Conservation (phyloP, 2,888 invertebrate genomes). For the Rotaria magnacalcarata region DNA sequence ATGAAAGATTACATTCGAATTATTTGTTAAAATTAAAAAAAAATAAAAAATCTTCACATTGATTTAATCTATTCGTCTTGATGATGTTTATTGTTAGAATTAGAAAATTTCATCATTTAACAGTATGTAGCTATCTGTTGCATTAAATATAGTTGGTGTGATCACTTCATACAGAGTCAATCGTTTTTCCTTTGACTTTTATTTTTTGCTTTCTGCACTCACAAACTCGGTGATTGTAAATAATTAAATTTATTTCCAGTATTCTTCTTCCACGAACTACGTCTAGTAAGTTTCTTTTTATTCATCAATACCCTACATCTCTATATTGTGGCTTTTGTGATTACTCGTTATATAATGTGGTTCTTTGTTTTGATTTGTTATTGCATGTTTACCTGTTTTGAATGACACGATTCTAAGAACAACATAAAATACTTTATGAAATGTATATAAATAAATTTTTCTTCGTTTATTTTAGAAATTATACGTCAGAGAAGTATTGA, state of each 20-base stretch:
- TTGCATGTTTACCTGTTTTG: not conserved
- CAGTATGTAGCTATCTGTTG: too few relatives aligned
- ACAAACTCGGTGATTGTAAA: not conserved
- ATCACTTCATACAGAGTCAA: too few relatives aligned
- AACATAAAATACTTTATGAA: too few relatives aligned
- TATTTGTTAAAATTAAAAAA: too few relatives aligned
- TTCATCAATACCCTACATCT: not conserved
- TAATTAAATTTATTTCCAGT: not conserved
- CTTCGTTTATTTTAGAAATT: not conserved
- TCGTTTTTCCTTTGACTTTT: too few relatives aligned
- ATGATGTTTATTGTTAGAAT: too few relatives aligned
- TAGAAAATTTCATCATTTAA: too few relatives aligned
- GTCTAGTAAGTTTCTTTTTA: not conserved
- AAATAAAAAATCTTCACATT: too few relatives aligned
- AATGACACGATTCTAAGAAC: not conserved
- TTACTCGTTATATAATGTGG: not conserved
- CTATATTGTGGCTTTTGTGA: not conserved
- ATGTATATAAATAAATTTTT: not conserved
- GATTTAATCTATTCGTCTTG: too few relatives aligned
- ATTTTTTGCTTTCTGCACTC: too few relatives aligned
- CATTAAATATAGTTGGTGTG: too few relatives aligned
- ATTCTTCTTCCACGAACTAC: not conserved
- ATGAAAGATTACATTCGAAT: too few relatives aligned
- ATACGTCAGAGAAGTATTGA: not conserved
- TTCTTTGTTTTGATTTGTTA: not conserved